phyloP scores from a whole-genome alignment of 2,888 invertebrate genomes.

The Magallana nippona region DNA sequence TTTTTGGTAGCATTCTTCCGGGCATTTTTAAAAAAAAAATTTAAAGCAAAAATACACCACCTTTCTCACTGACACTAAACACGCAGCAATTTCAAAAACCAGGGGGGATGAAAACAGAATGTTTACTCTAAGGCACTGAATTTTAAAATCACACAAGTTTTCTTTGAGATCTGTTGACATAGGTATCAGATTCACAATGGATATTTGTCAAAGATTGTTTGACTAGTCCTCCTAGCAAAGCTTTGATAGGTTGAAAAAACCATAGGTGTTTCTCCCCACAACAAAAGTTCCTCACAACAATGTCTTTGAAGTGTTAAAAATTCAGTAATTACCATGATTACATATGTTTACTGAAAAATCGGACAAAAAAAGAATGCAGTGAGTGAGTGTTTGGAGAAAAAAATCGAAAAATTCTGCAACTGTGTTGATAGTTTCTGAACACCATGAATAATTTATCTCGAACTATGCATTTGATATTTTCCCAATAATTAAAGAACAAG shows the following conservation, averaged over 20 bases:
- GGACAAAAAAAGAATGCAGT: constrained; percentile 8
- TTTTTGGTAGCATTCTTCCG: neutral
- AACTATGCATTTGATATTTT: neutral
- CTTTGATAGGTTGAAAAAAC: constrained; percentile 29
- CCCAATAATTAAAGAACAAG: neutral
- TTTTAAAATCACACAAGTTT: constrained; percentile 31
- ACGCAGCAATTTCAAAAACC: constrained; percentile 3
- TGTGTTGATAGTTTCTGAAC: no score
- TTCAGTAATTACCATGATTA: constrained; percentile 26
- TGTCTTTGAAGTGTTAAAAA: constrained; percentile 31
- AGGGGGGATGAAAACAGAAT: neutral
- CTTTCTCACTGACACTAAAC: neutral
- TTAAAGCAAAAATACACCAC: neutral
- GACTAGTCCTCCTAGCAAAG: neutral
- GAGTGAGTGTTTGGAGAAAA: neutral
- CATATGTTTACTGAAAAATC: constrained; percentile 20
- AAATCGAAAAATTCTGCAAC: neutral
- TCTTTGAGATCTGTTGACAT: constrained; percentile 37
- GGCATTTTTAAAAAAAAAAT: neutral
- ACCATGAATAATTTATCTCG: neutral
- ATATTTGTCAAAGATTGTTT: constrained; percentile 33
- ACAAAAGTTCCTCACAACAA: constrained; percentile 17
- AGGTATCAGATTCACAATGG: constrained; percentile 32
- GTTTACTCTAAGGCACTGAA: constrained; percentile 33
- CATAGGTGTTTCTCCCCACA: constrained; percentile 22